Evolutionary conservation across 2,797 vertebrate species (phyloP).

Genomic region (Lophius americanus): DNA sequence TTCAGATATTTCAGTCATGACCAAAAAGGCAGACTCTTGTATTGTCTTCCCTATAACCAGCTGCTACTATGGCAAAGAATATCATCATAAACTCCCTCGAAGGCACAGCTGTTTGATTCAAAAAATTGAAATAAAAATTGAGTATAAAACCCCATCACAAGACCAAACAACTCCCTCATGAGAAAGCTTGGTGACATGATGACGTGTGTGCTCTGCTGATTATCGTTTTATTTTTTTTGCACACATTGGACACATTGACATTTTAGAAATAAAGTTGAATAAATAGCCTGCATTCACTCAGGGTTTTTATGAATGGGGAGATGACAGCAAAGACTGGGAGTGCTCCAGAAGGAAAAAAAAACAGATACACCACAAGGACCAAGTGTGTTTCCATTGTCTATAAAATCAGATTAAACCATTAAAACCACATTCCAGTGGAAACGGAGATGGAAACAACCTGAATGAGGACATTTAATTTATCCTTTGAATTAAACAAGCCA

Average conservation of each 20-base stretch:
- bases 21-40: neutral
- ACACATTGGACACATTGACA: too few relatives aligned
- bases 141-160: slow-evolving; percentile 19
- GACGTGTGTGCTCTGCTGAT: too few relatives aligned
- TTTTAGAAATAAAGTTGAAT: slow-evolving; percentile 1
- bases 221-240: too few relatives aligned
- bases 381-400: slow-evolving; percentile 36
- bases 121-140: slow-evolving; percentile 9
- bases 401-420: slow-evolving; percentile 53
- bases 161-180: neutral
- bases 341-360: slow-evolving; percentile 27
- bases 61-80: neutral
- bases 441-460: slow-evolving; percentile 19
- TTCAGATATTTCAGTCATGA: neutral
- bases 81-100: slow-evolving; percentile 12
- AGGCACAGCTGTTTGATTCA: slow-evolving; percentile 12
- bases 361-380: slow-evolving; percentile 15
- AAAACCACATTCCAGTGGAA: slow-evolving; percentile 32
- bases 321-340: neutral
- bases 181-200: too few relatives aligned
- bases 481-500: slow-evolving; percentile 34
- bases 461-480: slow-evolving; percentile 31
- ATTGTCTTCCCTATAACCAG: neutral
- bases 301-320: slow-evolving; percentile 4
- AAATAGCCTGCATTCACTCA: slow-evolving; percentile 21